Conservation (phyloP, 2,113 vertebrate genomes). For the Anoura caudifer region DNA sequence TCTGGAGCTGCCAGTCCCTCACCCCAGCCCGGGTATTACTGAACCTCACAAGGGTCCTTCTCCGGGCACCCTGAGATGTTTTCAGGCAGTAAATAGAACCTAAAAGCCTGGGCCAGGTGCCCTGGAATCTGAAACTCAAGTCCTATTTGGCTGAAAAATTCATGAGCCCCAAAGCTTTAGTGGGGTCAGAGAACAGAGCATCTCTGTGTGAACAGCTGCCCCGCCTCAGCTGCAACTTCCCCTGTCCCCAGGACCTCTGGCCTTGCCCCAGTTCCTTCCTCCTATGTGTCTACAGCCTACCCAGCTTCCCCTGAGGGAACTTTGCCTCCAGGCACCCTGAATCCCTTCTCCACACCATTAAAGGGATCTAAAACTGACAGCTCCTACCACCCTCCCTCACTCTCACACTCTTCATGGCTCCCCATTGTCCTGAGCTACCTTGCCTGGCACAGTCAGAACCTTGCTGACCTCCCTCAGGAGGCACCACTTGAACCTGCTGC, state of each 20-base stretch:
- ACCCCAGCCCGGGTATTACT: neutral
- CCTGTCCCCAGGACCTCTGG: neutral
- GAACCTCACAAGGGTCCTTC: neutral
- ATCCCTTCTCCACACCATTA: neutral
- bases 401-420: neutral
- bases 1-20: accelerated
- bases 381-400: accelerated
- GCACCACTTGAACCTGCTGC: neutral
- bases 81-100: constrained; percentile 17
- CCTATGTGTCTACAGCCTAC: neutral
- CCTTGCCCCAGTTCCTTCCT: constrained; percentile 29
- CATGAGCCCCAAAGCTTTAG: constrained; percentile 51
- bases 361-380: neutral
- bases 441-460: no score
- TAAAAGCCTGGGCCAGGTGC: neutral
- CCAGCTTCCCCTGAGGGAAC: neutral
- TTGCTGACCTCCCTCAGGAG: neutral
- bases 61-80: neutral
- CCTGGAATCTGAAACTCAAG: constrained; percentile 67
- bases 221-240: neutral
- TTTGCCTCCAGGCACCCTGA: neutral
- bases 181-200: constrained; percentile 52
- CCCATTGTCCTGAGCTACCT: neutral
- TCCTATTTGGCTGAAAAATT: constrained; percentile 67
- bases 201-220: constrained; percentile 34